Base-by-base conservation (phyloP, 1,140 invertebrate genomes). In the Pararge aegeria region DNA sequence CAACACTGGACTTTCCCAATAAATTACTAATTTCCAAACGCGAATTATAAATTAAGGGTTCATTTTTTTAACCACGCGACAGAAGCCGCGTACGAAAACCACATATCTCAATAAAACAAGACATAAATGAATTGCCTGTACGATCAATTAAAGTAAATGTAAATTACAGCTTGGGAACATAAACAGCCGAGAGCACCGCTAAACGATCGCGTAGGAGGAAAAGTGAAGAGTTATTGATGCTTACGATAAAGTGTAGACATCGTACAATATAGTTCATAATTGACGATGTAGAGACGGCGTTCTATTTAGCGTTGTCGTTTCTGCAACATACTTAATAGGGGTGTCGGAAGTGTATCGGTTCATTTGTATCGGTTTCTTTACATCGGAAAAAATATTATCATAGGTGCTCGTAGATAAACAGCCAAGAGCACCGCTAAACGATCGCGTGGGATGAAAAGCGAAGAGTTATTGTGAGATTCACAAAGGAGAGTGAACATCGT, bases 171-270 rank as follows among this genome's bases (percentile, higher is more conserved):
- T 56, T 65, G 55, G 21, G 34, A 37, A 27, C 64, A 53, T 64
- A 18, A 62, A 15, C 15, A 18, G 38, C 18, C 13, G 18, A 16
- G 38, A 42, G 34, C 38, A 16, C 53, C 21, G 55, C 50, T 61
- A 61, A 82, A 75, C 60, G 61, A 73, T 66, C 46, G 76, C 64
- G 70, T 75, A 64, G 73, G 76, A 49, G 38, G 38, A 42, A 42
- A 42, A 18, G 13, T 42, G 38, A 42, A 54, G 67, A 70, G 58
- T 75, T 63, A 72, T 63, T 55, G 49, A 40, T 64, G 42, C 34
- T 57, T 63, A 42, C 13, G 2, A 42, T 42, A 0, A 12, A 1
- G 38, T 42, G 38, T 18, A 42, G 38, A 42, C 38, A 42, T 16
- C 38, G 15, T 1, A 0, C 5, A 16, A 42, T 16, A 18, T 42